Evolutionary conservation across 1,140 invertebrate genomes (phyloP).

Genomic region (Penaeus chinensis): DNA sequence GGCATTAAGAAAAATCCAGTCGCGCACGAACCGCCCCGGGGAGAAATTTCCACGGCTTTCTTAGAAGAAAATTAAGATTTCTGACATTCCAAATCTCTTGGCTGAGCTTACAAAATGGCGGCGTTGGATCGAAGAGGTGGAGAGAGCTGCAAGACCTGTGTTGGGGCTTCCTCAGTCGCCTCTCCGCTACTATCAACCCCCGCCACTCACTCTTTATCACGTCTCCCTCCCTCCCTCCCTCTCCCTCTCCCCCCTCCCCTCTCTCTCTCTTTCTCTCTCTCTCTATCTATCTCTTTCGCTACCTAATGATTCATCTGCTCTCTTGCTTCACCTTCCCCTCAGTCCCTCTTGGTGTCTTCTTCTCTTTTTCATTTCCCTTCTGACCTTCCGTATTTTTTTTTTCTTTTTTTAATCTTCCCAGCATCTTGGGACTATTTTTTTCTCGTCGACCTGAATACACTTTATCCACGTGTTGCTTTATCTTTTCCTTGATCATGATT

Average conservation of each 20-base stretch:
- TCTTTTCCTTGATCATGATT: no score
- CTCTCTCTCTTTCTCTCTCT: conserved; percentile 30
- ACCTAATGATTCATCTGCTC: background rate
- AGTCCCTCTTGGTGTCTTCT: no score
- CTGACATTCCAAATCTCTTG: conserved; percentile 61
- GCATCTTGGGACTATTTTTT: no score
- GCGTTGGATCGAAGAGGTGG: conserved; percentile 55
- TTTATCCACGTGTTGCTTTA: no score
- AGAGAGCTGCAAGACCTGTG: conserved; percentile 51
- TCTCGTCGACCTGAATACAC: no score
- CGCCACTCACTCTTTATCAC: no score
- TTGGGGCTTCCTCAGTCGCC: conserved; percentile 37
- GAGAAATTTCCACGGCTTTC: conserved; percentile 18
- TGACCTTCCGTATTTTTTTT: no score
- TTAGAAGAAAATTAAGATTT: conserved; percentile 57
- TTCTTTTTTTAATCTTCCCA: no score
- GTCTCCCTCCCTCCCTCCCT: conserved; percentile 24
- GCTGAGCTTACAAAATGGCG: conserved; percentile 59
- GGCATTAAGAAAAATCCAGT: no score
- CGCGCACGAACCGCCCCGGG: background rate
- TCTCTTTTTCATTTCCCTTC: no score
- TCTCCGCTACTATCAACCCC: conserved; percentile 37
- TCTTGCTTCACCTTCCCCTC: background rate
- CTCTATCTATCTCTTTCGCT: conserved; percentile 14
- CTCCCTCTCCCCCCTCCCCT: background rate